Evolutionary conservation across 2,888 invertebrate species (phyloP).

Genomic region (Bellardia bayeri): DNA sequence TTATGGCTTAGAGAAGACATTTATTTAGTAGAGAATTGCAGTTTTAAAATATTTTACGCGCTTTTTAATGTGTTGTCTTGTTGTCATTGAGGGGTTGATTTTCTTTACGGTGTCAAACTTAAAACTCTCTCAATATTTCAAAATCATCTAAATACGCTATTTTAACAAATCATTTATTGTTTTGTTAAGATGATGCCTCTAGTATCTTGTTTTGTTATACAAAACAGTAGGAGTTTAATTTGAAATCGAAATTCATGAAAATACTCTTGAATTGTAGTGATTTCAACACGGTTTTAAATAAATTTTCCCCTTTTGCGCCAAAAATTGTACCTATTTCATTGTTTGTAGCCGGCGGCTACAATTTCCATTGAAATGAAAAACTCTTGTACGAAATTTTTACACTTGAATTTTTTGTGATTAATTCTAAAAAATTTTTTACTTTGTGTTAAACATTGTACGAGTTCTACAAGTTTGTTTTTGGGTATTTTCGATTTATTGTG

Average conservation of each 20-base stretch:
- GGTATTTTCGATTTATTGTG: neutral
- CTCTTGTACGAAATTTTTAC: constrained; percentile 48
- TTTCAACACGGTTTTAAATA: neutral
- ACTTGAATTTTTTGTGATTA: constrained; percentile 6
- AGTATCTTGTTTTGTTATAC: constrained; percentile 70
- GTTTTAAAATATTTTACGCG: constrained; percentile 64
- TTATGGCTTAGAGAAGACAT: constrained; percentile 42
- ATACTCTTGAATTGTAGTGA: constrained; percentile 24
- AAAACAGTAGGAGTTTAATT: constrained; percentile 77
- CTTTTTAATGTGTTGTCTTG: constrained; percentile 49
- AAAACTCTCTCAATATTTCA: constrained; percentile 71
- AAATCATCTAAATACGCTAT: constrained; percentile 58
- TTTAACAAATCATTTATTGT: constrained; percentile 68
- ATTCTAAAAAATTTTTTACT: constrained; percentile 2
- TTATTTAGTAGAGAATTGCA: neutral
- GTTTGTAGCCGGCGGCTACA: constrained; percentile 51
- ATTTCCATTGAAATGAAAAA: constrained; percentile 65
- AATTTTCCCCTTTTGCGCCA: constrained; percentile 47
- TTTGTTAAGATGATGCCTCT: constrained; percentile 65
- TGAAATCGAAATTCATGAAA: constrained; percentile 66
- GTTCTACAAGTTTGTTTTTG: neutral
- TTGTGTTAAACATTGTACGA: constrained; percentile 18
- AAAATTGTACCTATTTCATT: neutral
- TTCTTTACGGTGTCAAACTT: constrained; percentile 45
- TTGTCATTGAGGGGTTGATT: constrained; percentile 44